Percentiles rank a stretch among this genome's conserved stretches.
Evolutionary conservation across 1,140 invertebrate genomes (phyloP).

Genomic region (Heliconius eleuchia): DNA sequence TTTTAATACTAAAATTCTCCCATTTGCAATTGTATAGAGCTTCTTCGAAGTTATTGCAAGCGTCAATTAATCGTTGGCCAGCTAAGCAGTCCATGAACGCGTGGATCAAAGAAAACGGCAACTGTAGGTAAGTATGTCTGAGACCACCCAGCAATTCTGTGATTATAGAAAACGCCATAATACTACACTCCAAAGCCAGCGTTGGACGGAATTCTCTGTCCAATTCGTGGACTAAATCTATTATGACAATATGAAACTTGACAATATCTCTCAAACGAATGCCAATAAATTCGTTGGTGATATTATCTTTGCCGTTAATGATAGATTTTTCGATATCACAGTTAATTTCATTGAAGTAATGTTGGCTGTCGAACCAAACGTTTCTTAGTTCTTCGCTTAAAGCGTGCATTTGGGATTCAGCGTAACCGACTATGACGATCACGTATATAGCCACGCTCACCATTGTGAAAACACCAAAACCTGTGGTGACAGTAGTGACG

Average conservation of each 20-base stretch:
- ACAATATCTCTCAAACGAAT: constrained; percentile 44
- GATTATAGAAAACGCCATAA: constrained; percentile 45
- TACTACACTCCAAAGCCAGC: constrained; percentile 48
- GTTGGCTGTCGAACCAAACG: constrained; percentile 44
- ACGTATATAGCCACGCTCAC: constrained; percentile 41
- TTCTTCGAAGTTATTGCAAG: constrained; percentile 43
- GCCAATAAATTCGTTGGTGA: constrained; percentile 42
- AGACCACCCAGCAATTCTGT: constrained; percentile 41
- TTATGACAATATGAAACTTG: constrained; percentile 43
- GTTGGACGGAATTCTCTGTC: constrained; percentile 38
- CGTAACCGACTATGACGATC: constrained; percentile 49
- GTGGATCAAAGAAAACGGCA: constrained; percentile 54
- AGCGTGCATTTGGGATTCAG: constrained; percentile 50
- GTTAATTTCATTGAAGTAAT: constrained; percentile 30
- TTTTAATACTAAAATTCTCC: constrained; percentile 48
- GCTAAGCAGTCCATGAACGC: constrained; percentile 53
- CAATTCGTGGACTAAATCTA: constrained; percentile 39
- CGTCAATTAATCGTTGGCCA: constrained; percentile 59
- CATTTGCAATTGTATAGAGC: constrained; percentile 54
- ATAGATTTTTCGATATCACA: constrained; percentile 15
- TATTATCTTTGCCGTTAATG: constrained; percentile 16
- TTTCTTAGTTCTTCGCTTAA: constrained; percentile 46
- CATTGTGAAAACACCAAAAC: constrained; percentile 34
- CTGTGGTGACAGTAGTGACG: background rate
- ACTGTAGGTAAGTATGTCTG: constrained; percentile 54